Evolutionary conservation across 2,113 vertebrate species (phyloP).

Genomic region (Nyctibius bracteatus): DNA sequence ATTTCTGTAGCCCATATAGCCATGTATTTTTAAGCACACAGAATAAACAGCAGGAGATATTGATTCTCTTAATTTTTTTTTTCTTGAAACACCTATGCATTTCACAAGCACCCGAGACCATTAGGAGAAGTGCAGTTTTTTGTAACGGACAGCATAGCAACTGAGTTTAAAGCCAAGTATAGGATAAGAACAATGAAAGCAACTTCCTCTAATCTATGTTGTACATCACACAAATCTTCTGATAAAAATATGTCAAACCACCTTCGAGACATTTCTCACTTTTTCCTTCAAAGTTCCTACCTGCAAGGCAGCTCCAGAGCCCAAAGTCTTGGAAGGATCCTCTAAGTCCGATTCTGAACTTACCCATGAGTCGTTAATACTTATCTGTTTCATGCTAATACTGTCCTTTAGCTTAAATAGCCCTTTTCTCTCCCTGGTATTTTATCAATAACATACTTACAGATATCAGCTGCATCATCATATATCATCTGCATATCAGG

Average conservation of each 20-base stretch:
- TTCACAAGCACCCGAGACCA: neutral
- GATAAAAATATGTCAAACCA: neutral
- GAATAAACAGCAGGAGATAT: neutral
- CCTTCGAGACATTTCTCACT: neutral
- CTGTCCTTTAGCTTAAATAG: neutral
- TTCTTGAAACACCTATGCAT: neutral
- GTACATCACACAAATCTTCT: neutral
- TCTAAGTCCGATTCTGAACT: neutral
- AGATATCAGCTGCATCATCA: neutral
- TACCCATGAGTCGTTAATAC: neutral
- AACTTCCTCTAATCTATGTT: neutral
- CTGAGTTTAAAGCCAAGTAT: neutral
- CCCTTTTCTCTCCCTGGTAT: neutral
- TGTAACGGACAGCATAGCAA: fast-evolving
- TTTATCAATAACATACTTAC: neutral
- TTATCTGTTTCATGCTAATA: neutral
- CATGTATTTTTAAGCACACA: fast-evolving
- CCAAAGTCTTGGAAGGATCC: neutral
- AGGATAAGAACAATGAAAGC: neutral
- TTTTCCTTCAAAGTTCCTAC: neutral
- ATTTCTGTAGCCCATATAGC: neutral
- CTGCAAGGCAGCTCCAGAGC: neutral
- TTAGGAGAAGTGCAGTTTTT: neutral
- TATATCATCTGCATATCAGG: neutral
- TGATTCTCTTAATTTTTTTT: neutral